phyloP scores from a whole-genome alignment of 2,113 vertebrate genomes.

The Rhadina sibilatrix region DNA sequence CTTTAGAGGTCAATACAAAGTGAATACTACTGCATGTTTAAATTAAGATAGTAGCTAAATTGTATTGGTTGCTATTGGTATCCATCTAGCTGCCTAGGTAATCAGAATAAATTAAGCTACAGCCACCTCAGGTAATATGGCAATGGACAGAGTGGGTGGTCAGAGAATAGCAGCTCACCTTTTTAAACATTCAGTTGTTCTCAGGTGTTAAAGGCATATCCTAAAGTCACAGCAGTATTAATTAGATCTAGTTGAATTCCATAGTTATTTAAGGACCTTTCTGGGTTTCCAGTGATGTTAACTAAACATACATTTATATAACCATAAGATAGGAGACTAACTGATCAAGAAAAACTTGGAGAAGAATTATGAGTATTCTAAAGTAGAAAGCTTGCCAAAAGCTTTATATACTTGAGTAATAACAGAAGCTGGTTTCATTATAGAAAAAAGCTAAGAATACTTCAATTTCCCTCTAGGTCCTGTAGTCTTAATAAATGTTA shows the following conservation, averaged over 20 bases:
- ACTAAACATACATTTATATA: neutral
- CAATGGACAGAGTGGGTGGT: neutral
- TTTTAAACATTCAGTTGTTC: neutral
- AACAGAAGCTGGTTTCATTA: neutral
- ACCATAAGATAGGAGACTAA: neutral
- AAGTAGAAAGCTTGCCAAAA: neutral
- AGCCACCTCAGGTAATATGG: neutral
- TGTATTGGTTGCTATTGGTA: fast-evolving
- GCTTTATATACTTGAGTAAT: neutral
- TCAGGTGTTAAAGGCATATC: neutral
- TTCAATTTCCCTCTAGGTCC: neutral
- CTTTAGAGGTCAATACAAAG: neutral
- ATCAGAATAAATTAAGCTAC: neutral
- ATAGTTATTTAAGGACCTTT: neutral
- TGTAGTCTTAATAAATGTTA: neutral
- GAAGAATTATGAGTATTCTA: neutral
- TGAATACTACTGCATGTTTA: neutral
- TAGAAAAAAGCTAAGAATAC: neutral
- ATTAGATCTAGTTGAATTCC: neutral
- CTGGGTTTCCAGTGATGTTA: neutral
- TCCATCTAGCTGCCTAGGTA: neutral
- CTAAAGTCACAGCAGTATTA: neutral
- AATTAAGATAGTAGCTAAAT: neutral
- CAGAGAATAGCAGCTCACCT: neutral
- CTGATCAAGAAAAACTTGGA: neutral